These are phyloP conservation scores for Fringilla coelebs DNA, from an alignment of 2,797 vertebrate genomes.

Conservation along the genomic window DNA sequence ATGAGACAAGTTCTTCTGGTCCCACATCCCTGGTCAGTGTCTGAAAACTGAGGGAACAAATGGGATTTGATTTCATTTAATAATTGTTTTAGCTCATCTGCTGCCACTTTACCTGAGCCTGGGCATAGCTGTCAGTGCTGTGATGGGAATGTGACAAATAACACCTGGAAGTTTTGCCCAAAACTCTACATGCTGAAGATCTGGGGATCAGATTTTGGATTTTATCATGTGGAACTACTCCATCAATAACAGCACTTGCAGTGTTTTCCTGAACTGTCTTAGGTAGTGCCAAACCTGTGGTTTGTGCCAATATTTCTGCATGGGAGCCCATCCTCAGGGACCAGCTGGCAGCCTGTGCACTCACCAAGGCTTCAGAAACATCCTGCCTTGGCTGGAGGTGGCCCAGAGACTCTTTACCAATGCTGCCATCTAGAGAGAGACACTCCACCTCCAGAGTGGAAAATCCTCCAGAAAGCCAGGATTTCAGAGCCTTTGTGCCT, in stretches of 20 bases:
- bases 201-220: not conserved
- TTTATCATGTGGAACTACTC: not conserved
- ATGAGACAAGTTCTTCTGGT: not conserved
- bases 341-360: not conserved
- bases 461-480: not conserved
- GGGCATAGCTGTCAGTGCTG: not conserved
- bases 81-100: not conserved
- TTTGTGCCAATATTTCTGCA: not conserved
- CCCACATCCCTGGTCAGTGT: not conserved
- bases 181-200: not conserved
- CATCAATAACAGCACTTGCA: not conserved
- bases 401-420: not conserved
- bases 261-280: not conserved
- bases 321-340: not conserved
- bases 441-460: not conserved
- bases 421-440: conserved; percentile 23
- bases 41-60: not conserved
- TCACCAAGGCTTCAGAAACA: not conserved
- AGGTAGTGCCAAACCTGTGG: not conserved
- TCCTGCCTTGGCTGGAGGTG: not conserved
- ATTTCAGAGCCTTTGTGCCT: not conserved
- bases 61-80: not conserved
- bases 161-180: not conserved
- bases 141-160: not conserved
- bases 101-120: not conserved